Evolutionary conservation across 2,113 vertebrate genomes (phyloP).

Genomic region (Oreochromis niloticus): DNA sequence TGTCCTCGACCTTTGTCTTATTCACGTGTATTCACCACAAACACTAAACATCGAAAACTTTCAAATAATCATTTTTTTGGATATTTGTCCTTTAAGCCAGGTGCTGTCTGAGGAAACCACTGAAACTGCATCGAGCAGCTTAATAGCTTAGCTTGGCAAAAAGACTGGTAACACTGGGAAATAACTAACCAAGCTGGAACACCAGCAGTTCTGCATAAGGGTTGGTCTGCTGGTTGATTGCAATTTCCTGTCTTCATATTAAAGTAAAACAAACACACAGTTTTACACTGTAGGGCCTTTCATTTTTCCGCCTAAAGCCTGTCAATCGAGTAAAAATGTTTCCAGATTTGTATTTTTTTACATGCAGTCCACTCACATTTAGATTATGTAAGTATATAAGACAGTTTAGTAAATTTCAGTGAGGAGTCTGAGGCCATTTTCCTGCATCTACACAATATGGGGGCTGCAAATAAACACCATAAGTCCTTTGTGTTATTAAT

Average conservation of each 20-base stretch:
- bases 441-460: background rate
- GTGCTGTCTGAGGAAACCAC: background rate
- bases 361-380: background rate
- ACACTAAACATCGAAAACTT: background rate
- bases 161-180: background rate
- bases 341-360: background rate
- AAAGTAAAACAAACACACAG: background rate
- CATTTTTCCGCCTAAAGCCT: background rate
- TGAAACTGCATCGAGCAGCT: background rate
- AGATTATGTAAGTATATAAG: background rate
- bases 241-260: background rate
- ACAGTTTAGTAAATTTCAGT: background rate
- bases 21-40: background rate
- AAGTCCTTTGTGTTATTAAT: background rate
- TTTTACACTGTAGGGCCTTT: background rate
- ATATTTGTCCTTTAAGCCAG: background rate
- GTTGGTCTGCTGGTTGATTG: background rate
- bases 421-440: background rate
- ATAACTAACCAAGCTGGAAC: background rate
- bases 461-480: background rate
- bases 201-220: background rate
- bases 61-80: background rate
- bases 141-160: background rate
- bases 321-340: background rate
- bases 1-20: background rate